Base-by-base conservation (phyloP, 2,888 invertebrate genomes). In the Andrena bucephala region DNA sequence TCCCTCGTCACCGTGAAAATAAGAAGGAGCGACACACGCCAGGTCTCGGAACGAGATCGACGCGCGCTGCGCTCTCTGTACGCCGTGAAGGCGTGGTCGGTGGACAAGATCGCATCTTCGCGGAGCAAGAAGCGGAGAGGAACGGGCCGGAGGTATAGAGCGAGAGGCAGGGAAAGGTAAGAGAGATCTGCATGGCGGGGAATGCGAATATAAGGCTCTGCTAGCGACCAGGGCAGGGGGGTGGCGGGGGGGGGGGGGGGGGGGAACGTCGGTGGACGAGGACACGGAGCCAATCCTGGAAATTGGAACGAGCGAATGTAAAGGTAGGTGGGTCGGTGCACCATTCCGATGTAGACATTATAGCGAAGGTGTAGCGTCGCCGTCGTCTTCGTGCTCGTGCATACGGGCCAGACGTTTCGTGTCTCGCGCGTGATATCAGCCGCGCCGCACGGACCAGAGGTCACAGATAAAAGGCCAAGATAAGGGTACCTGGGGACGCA, bases 401-500 rank as follows among this genome's bases (percentile, higher is more conserved):
- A 24, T 54, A n/a, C 20, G 54, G 24, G 57, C 48, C 69, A 68
- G 52, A 84, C 82, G 75, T 85, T 86, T 77, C 84, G 84, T 84
- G 68, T 72, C 72, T 68, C 60, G 73, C 75, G 85, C 33, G 71
- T 77, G 87, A 81, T 90, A 90, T 89, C 87, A 87, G 80, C 73
- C 65, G 83, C 86, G 85, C 78, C 89, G 87, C 85, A 86, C 87
- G 90, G 91, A 92, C 91, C 93, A 92, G 92, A 91, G 93, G 93
- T 93, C 93, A 92, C 71, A 90, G 93, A 93, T 93, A 93, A 93
- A 92, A 91, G 87, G 83, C 89, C 85, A 77, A 88, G 93, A 93
- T 93, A 93, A 92, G 89, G 87, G 54, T 71, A 81, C 87, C 89
- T 89, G 86, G 90, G 42, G 89, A 87, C 88, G 90, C 93, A 93